Conservation (phyloP, 1,140 invertebrate genomes). For the Calosoma granatense region DNA sequence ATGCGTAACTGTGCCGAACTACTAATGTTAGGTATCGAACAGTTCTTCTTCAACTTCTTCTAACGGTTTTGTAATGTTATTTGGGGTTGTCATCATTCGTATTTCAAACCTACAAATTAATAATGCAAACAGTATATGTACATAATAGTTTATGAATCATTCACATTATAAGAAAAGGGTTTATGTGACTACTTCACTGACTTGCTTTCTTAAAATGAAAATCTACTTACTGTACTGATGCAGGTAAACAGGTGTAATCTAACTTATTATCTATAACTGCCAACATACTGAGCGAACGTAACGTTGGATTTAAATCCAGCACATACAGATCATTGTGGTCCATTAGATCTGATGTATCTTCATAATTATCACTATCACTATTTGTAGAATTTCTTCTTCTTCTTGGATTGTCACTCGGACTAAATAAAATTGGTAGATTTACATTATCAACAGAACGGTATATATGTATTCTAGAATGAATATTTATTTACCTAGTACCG, state of each 20-base stretch:
- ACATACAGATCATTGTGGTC: conserved; percentile 72
- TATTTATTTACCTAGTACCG: conserved; percentile 60
- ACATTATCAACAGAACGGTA: conserved; percentile 6
- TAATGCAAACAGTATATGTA: neutral
- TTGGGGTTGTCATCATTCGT: neutral
- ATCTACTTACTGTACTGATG: conserved; percentile 45
- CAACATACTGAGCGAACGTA: conserved; percentile 58
- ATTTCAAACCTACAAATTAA: neutral
- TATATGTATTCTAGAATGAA: conserved; percentile 4
- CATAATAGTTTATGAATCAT: neutral
- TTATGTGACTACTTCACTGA: conserved; percentile 9
- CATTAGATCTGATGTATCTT: conserved; percentile 38
- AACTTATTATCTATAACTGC: conserved; percentile 51
- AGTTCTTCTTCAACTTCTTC: neutral
- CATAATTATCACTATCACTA: conserved; percentile 11
- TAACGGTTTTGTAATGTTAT: neutral
- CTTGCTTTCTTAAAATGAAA: neutral
- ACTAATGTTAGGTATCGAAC: neutral
- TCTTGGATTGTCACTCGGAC: conserved; percentile 16
- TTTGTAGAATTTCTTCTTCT: neutral
- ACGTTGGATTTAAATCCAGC: conserved; percentile 59
- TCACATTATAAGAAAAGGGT: neutral
- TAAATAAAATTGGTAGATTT: conserved; percentile 6
- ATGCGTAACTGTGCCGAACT: no score
- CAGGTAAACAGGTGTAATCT: conserved; percentile 48